Base-by-base conservation (phyloP, 2,797 vertebrate species). In the Acanthurus lineatus region DNA sequence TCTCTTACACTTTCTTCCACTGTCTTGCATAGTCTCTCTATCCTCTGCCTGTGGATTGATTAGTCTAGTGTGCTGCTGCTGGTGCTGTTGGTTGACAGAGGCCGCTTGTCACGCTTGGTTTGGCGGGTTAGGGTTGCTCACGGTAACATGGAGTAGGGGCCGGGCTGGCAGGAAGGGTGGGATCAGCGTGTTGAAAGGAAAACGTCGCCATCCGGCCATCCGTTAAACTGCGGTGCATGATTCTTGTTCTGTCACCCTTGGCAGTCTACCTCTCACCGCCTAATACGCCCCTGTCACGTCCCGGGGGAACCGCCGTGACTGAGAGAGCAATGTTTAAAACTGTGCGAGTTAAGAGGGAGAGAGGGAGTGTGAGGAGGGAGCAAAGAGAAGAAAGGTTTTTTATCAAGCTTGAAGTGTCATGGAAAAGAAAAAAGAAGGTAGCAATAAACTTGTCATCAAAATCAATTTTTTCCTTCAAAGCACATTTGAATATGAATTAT, bases 191-290 rank as follows among this genome's bases (percentile, higher is more conserved):
- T 77, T 70, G 48, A 69, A 76, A 69, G 70, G 28, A 62, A 79
- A 77, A 69, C 42, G 16, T 74, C 40, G 74, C 57, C 67, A 66
- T 77, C 76, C 49, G 63, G 59, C 72, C 84, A 75, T 82, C 83
- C 58, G 68, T 86, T 92, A 69, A 88, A 69, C 69, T 48, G 70
- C 48, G 20, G 65, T 2, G 15, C 74, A 62, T 82, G 72, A 84
- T 81, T 84, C 79, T 78, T 89, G 67, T 84, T 74, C 79, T 77
- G 86, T 88, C 87, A 89, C 87, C 88, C 84, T 52, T 75, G 76
- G 86, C 79, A 73, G 71, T 77, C 73, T 76, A 70, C 82, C 85
- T 84, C 81, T 88, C 71, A 69, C 74, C 25, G 56, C 68, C 78
- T 86, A 67, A 89, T 86, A 76, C 44, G 61, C 79, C 84, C 52